Conservation (phyloP, 2,113 vertebrate genomes). For the Cryptotis parvus region DNA sequence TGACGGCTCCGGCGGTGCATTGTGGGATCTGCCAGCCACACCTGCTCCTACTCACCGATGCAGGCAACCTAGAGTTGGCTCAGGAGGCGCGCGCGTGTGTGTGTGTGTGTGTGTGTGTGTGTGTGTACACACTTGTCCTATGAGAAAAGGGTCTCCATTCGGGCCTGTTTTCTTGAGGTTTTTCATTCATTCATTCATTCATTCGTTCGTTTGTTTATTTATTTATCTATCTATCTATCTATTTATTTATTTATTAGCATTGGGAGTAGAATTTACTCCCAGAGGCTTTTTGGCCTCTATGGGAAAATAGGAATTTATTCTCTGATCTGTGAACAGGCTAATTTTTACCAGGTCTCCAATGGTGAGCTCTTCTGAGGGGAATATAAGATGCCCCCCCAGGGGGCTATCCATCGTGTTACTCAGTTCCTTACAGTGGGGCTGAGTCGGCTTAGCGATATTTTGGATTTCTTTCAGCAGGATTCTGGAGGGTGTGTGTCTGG, state of each 20-base stretch:
- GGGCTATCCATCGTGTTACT: not conserved
- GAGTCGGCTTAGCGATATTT: not conserved
- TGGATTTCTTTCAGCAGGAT: not conserved
- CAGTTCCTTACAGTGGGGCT: not conserved
- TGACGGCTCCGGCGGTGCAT: too few species aligned
- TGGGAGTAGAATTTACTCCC: not conserved
- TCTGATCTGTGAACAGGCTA: not conserved
- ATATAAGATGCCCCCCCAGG: not conserved
- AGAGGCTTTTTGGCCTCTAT: not conserved
- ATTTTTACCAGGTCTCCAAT: not conserved
- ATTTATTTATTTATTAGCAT: slow-evolving; percentile 10
- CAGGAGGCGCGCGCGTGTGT: too few species aligned
- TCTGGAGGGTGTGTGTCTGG: not conserved
- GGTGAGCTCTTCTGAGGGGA: not conserved
- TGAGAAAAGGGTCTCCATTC: not conserved
- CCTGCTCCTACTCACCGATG: too few species aligned
- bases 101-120: too few species aligned
- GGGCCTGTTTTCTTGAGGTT: not conserved
- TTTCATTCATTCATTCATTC: too few species aligned
- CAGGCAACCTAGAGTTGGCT: too few species aligned
- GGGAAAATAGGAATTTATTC: not conserved
- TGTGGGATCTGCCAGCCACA: too few species aligned
- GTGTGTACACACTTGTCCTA: not conserved
- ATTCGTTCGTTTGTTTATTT: too few species aligned
- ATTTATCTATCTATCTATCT: too few species aligned